These are phyloP conservation scores for Paramuricea clavata DNA, from an alignment of 92 coral and sea anemone species.

Conservation along the genomic window DNA sequence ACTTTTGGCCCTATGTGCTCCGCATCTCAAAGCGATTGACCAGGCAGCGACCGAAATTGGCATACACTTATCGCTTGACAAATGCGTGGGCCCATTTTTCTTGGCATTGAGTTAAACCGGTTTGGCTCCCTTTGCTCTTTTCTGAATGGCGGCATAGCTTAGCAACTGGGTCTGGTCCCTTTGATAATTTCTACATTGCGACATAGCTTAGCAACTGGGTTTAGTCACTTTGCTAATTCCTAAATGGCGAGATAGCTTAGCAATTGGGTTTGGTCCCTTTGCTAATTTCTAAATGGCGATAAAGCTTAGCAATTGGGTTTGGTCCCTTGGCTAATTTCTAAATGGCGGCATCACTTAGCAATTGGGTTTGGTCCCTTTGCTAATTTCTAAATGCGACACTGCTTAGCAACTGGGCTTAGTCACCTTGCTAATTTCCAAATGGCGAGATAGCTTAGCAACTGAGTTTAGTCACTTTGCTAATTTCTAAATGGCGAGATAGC, in stretches of 20 bases:
- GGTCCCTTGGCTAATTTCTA: not conserved
- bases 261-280: too few relatives aligned
- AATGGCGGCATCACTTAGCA: not conserved
- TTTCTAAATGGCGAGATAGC: too few relatives aligned
- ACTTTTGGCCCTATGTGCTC: not conserved
- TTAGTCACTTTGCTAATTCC: too few relatives aligned
- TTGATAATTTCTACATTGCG: too few relatives aligned
- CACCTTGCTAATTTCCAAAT: too few relatives aligned
- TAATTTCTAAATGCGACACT: not conserved
- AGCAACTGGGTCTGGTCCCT: not conserved
- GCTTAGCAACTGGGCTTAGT: not conserved
- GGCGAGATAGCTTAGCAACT: too few relatives aligned
- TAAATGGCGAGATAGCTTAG: too few relatives aligned
- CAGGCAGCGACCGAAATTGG: not conserved
- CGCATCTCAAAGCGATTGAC: not conserved
- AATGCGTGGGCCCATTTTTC: constrained; percentile 34
- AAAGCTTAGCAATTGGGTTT: not conserved
- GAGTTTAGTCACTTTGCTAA: too few relatives aligned
- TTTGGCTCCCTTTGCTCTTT: too few relatives aligned
- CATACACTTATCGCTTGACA: not conserved
- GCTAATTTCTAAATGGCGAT: too few relatives aligned
- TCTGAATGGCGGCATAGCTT: not conserved
- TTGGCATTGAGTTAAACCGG: constrained; percentile 48
- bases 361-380: not conserved
- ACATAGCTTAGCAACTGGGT: too few relatives aligned